Percentiles rank a stretch among this genome's conserved stretches.
phyloP scores from a whole-genome alignment of 2,888 invertebrate species.

The Amphipyra berbera region DNA sequence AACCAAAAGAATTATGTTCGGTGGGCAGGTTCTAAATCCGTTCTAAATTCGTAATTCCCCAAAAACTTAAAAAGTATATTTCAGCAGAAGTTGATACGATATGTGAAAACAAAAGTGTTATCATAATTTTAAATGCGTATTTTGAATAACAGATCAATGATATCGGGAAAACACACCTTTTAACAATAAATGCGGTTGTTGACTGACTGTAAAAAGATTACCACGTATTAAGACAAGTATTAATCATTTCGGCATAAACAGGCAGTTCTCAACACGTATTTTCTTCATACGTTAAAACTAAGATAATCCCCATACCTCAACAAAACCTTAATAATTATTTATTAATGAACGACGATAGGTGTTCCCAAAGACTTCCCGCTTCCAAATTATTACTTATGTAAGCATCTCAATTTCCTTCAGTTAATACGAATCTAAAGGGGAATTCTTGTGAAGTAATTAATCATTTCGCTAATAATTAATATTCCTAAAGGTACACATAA shows the following conservation, averaged over 20 bases:
- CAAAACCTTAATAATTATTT: slow-evolving; percentile 26
- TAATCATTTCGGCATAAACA: neutral
- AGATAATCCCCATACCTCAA: slow-evolving; percentile 17
- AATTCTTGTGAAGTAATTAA: slow-evolving; percentile 76
- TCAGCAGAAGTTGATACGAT: too few species aligned
- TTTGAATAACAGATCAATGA: too few species aligned
- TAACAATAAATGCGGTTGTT: too few species aligned
- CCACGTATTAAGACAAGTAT: slow-evolving; percentile 1
- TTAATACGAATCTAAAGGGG: slow-evolving; percentile 58
- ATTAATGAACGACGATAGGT: slow-evolving; percentile 26
- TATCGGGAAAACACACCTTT: too few species aligned
- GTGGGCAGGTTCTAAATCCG: too few species aligned
- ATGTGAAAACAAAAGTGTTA: neutral
- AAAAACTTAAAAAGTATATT: too few species aligned
- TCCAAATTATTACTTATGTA: slow-evolving; percentile 49
- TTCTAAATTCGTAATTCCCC: too few species aligned
- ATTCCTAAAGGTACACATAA: slow-evolving; percentile 48
- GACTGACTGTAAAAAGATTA: neutral
- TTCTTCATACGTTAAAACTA: slow-evolving; percentile 1
- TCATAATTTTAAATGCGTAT: neutral
- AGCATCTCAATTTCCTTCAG: slow-evolving; percentile 56
- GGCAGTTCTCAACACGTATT: neutral
- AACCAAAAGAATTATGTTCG: too few species aligned
- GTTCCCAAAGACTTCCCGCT: slow-evolving; percentile 40
- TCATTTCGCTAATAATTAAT: slow-evolving; percentile 76